phyloP scores from a whole-genome alignment of 1,140 invertebrate genomes.

The Luehdorfia chinensis region DNA sequence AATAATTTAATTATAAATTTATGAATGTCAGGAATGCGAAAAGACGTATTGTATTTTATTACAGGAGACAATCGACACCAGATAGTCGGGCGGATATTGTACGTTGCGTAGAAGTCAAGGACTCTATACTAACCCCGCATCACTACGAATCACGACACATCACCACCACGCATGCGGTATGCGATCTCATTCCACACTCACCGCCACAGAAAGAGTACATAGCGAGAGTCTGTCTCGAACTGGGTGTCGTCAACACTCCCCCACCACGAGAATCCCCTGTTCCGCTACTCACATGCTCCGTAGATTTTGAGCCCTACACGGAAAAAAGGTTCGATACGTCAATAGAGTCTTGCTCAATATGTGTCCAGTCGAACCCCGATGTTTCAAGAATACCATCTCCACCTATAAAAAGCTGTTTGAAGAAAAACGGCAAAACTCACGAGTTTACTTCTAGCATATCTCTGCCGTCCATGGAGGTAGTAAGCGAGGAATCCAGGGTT shows the following conservation, averaged over 20 bases:
- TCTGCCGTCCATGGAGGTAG: constrained; percentile 59
- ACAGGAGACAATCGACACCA: constrained; percentile 54
- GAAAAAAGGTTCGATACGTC: constrained; percentile 49
- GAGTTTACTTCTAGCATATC: constrained; percentile 58
- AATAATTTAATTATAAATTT: no score
- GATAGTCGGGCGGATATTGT: constrained; percentile 72
- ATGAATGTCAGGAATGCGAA: no score
- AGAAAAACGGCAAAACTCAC: constrained; percentile 49
- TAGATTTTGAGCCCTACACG: constrained; percentile 60
- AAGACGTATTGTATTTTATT: no score
- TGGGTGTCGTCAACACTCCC: constrained; percentile 50
- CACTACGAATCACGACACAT: constrained; percentile 36
- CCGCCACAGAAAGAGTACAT: constrained; percentile 53
- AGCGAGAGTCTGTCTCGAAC: constrained; percentile 61
- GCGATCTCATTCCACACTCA: constrained; percentile 63
- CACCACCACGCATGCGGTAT: constrained; percentile 52
- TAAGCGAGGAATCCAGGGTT: constrained; percentile 42
- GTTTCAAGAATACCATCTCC: constrained; percentile 58
- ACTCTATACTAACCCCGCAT: constrained; percentile 46
- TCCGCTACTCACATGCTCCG: constrained; percentile 55
- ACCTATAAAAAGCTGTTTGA: constrained; percentile 71
- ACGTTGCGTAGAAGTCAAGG: constrained; percentile 68
- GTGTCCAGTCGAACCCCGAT: constrained; percentile 65
- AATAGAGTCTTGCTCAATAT: constrained; percentile 62
- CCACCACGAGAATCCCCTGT: constrained; percentile 41